Conservation (phyloP, 2,888 invertebrate species). For the Ophion obscuratus region DNA sequence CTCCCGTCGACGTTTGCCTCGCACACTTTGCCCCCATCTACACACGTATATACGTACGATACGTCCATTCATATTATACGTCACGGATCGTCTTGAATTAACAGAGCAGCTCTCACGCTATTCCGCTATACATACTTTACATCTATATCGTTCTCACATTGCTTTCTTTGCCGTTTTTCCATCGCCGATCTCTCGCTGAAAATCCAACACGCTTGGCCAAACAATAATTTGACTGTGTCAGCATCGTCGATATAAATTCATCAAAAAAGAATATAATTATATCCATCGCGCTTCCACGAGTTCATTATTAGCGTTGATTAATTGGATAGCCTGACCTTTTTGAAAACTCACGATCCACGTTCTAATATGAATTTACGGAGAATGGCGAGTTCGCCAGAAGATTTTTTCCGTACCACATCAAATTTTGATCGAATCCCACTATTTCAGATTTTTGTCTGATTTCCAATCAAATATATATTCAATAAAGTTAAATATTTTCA, state of each 20-base stretch:
- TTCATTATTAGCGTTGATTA: constrained; percentile 1
- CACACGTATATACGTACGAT: constrained; percentile 31
- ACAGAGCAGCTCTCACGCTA: constrained; percentile 35
- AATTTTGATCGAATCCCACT: not conserved
- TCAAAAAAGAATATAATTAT: not conserved
- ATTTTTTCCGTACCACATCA: not conserved
- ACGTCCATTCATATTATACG: constrained; percentile 75
- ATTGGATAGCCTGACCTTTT: constrained; percentile 19
- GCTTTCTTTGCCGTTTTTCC: constrained; percentile 2
- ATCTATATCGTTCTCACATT: not conserved
- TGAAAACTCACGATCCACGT: not conserved
- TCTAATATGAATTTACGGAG: not conserved
- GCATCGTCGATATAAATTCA: constrained; percentile 13
- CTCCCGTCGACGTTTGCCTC: constrained; percentile 66
- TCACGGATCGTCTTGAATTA: constrained; percentile 73
- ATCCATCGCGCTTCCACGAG: not conserved
- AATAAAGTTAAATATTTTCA: not conserved
- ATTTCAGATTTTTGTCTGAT: not conserved
- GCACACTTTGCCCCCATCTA: constrained; percentile 68
- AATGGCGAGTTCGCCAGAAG: not conserved
- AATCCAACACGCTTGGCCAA: constrained; percentile 5
- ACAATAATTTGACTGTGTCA: constrained; percentile 10
- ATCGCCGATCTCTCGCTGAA: not conserved
- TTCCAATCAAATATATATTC: not conserved
- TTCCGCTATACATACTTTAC: constrained; percentile 26